Evolutionary conservation across 2,113 vertebrate species (phyloP), one percentile per base, ranked within the genome.

Genomic region (Calypte anna): DNA sequence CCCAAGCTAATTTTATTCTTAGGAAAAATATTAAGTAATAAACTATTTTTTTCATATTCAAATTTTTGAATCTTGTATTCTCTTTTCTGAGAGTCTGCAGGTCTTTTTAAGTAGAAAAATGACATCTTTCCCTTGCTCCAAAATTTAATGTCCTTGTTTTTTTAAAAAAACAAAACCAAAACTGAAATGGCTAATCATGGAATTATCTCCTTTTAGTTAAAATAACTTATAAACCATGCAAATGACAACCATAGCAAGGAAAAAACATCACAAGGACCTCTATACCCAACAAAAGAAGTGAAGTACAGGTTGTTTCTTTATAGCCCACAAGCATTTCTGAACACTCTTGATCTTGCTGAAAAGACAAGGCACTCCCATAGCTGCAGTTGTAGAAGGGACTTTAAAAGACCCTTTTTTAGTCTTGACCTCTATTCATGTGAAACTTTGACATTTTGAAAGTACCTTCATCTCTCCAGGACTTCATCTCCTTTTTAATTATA

Each of bases 201-300:
- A 51, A 78, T 22, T 8, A 58, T n/a, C n/a, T 59, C 69, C 62
- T 58, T 76, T 58, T 24, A 24, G 22, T 63, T 63, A 50, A 87
- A 66, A 78, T 22, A 61, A 36, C 36, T 72, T 55, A 70, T 69
- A 62, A 31, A n/a, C 33, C 12, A 17, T 46, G 55, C 51, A 93
- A 55, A 68, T 38, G 59, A 61, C 15, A 82, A 23, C 13, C 54
- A 16, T 30, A 43, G 4, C n/a, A 31, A 43, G 57, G 58, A 38
- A 8, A 58, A 76, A 77, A 43, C 9, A 48, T 24, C 38, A n/a
- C 27, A 50, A 11, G 58, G 58, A 27, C 8, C 36, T 82, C 46
- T 48, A 11, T 7, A 40, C 10, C 54, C 16, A 68, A 59, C 7
- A 18, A 4, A 23, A 50, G 14, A 30, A 38, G 30, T 0, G 1